Conservation (phyloP, 2,797 vertebrate genomes). For the Eulemur albifrons region DNA sequence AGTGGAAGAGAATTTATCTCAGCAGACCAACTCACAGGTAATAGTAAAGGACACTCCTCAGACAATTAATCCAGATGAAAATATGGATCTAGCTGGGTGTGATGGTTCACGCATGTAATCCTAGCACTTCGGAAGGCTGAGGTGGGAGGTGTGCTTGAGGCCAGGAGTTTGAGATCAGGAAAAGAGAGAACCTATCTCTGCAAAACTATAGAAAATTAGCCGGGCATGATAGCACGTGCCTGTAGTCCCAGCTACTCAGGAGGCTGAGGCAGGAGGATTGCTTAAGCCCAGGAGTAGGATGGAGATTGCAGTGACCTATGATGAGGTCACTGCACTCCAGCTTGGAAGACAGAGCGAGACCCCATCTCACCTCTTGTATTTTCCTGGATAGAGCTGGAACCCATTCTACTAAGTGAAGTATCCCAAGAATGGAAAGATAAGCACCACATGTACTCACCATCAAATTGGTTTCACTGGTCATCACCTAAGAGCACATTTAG, state of each 20-base stretch:
- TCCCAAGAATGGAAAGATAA: too few relatives aligned
- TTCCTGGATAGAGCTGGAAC: too few relatives aligned
- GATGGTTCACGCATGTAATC: background rate
- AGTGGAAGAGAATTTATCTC: background rate
- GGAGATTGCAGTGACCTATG: too few relatives aligned
- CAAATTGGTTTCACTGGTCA: too few relatives aligned
- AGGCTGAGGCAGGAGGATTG: background rate
- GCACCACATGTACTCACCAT: too few relatives aligned
- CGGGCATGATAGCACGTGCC: background rate
- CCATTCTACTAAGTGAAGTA: too few relatives aligned
- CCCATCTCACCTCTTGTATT: too few relatives aligned
- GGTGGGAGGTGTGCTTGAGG: background rate
- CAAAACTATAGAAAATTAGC: background rate
- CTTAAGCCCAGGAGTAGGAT: background rate
- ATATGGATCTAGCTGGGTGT: background rate
- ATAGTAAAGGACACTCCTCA: background rate
- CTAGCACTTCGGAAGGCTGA: background rate
- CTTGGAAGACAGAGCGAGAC: background rate
- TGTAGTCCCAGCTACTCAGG: background rate
- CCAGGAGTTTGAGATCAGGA: background rate
- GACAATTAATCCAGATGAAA: background rate
- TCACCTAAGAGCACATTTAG: too few relatives aligned
- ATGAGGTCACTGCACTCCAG: background rate
- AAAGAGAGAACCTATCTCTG: background rate
- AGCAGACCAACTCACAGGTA: background rate